These are phyloP conservation scores for Lissocephala sabroskyi DNA, from an alignment of 2,888 invertebrate species.

Conservation along the genomic window DNA sequence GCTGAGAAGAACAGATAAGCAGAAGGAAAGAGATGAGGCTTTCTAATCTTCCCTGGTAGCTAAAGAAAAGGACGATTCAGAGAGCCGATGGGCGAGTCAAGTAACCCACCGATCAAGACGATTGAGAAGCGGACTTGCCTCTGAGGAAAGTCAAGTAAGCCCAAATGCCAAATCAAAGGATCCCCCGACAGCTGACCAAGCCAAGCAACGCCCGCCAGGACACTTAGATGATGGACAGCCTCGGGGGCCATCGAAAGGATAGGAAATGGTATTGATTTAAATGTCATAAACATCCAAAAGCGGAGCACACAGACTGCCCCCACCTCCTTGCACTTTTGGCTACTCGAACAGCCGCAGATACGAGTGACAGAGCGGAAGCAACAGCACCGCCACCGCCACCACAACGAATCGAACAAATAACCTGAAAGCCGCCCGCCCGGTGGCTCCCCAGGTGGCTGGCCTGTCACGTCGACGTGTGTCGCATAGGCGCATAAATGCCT, in stretches of 20 bases:
- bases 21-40: too few relatives aligned
- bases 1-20: too few relatives aligned
- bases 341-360: slow-evolving; percentile 55
- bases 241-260: too few relatives aligned
- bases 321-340: too few relatives aligned
- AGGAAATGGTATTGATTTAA: slow-evolving; percentile 55
- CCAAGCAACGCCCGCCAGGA: neutral
- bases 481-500: slow-evolving; percentile 39
- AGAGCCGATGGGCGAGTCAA: too few relatives aligned
- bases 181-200: too few relatives aligned
- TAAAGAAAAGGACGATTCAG: too few relatives aligned
- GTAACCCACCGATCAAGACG: neutral
- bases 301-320: slow-evolving; percentile 24
- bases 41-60: too few relatives aligned
- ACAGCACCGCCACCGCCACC: too few relatives aligned
- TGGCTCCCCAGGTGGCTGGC: slow-evolving; percentile 15
- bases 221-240: neutral
- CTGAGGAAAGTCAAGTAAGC: neutral
- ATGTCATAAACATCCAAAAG: slow-evolving; percentile 60
- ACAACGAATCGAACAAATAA: slow-evolving; percentile 39
- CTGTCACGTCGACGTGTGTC: neutral
- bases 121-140: neutral
- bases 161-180: too few relatives aligned
- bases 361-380: slow-evolving; percentile 51
- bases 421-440: neutral